A percentile compares a stretch with the other conserved stretches of the same genome.
Conservation (phyloP, 2,113 vertebrate genomes). For the Zapus hudsonius region DNA sequence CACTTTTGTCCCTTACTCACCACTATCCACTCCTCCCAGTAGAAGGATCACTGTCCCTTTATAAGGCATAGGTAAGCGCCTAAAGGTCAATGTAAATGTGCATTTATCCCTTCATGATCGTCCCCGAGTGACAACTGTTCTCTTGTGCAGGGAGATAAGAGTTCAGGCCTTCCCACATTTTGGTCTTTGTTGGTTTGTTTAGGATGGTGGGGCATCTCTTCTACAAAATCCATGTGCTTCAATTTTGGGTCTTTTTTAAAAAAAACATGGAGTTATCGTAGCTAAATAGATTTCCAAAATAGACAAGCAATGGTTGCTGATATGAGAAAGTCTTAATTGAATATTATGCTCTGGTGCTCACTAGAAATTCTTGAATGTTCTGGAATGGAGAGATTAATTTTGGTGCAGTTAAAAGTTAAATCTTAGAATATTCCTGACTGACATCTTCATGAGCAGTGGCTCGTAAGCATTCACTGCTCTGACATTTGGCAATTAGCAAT, state of each 20-base stretch:
- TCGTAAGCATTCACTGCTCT: constrained; percentile 44
- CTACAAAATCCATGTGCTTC: not conserved
- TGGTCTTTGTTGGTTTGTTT: not conserved
- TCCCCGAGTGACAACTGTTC: no score
- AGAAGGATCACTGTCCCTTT: no score
- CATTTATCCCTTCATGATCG: not conserved
- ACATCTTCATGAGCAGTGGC: not conserved
- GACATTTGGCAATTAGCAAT: constrained; percentile 57
- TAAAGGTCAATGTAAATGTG: not conserved
- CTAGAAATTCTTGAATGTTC: not conserved
- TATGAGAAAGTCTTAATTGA: not conserved
- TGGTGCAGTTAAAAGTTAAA: not conserved
- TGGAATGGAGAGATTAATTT: constrained; percentile 32
- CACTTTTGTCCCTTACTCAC: not conserved
- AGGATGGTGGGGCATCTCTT: not conserved
- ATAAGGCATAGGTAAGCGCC: no score
- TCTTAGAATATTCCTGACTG: not conserved
- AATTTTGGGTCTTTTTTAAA: not conserved
- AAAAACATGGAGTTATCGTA: not conserved
- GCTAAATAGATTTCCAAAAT: not conserved
- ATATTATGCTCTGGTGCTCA: not conserved
- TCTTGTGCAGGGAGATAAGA: not conserved
- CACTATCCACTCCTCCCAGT: accelerated
- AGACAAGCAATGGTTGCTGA: not conserved
- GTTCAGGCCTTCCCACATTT: no score